A percentile compares a stretch with the other conserved stretches of the same genome.
phyloP scores from a whole-genome alignment of 2,888 invertebrate genomes.

The Pecten maximus region DNA sequence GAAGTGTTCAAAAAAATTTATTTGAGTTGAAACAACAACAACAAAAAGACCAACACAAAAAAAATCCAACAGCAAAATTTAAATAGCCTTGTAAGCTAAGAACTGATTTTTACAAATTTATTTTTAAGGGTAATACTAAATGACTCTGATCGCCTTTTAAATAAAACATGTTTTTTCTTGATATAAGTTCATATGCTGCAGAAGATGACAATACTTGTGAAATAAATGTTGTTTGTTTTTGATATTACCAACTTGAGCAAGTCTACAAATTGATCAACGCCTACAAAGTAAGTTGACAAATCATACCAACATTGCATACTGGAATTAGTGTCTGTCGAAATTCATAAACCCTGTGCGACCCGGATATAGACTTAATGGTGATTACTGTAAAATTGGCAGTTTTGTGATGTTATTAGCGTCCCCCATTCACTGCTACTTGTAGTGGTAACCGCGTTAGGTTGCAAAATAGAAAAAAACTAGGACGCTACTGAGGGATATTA shows the following conservation, averaged over 20 bases:
- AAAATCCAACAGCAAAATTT: too few species aligned
- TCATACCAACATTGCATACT: neutral
- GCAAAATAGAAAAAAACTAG: constrained; percentile 30
- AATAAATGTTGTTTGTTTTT: too few species aligned
- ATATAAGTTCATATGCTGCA: too few species aligned
- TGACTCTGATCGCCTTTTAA: too few species aligned
- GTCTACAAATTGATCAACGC: neutral
- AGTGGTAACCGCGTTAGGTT: neutral
- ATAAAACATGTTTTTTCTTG: too few species aligned
- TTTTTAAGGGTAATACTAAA: too few species aligned
- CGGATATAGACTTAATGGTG: neutral
- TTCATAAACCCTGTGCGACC: neutral
- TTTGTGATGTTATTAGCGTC: neutral
- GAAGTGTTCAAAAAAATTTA: too few species aligned
- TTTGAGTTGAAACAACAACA: too few species aligned
- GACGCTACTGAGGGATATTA: constrained; percentile 3
- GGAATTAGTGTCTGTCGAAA: neutral
- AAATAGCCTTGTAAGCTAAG: too few species aligned
- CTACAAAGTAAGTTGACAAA: neutral
- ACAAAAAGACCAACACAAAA: too few species aligned
- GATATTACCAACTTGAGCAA: neutral
- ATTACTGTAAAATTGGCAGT: neutral
- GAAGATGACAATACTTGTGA: too few species aligned
- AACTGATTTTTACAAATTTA: too few species aligned
- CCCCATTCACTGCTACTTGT: neutral